Evolutionary conservation across 2,113 vertebrate genomes (phyloP).

Genomic region (Ictalurus furcatus): DNA sequence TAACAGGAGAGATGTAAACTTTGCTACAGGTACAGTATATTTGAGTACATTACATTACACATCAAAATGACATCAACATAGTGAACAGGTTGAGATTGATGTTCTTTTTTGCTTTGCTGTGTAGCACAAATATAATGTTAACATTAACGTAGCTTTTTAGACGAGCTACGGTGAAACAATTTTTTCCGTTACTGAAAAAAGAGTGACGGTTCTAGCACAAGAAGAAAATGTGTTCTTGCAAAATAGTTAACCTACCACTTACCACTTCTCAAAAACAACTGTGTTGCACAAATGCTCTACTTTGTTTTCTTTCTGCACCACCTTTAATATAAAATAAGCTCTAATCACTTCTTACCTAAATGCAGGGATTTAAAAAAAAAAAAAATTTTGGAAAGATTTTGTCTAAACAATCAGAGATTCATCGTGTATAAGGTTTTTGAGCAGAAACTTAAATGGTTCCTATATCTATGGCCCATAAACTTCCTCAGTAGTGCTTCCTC

Average conservation of each 20-base stretch:
- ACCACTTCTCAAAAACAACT: not conserved
- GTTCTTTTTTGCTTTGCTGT: not conserved
- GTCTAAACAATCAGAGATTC: not conserved
- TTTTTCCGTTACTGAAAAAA: not conserved
- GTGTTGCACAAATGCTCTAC: not conserved
- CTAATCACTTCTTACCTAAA: not conserved
- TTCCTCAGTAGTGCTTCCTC: not conserved
- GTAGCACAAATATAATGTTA: not conserved
- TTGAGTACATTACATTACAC: not conserved
- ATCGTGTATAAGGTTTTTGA: not conserved
- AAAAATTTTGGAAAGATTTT: not conserved
- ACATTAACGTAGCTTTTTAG: not conserved
- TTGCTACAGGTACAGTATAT: not conserved
- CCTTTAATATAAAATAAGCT: not conserved
- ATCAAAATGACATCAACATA: no score
- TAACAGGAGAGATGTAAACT: not conserved
- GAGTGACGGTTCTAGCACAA: not conserved
- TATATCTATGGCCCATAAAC: not conserved
- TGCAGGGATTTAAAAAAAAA: no score
- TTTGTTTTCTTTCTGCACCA: not conserved
- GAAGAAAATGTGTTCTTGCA: not conserved
- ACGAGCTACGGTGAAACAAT: not conserved
- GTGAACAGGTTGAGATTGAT: not conserved
- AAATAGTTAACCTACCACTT: not conserved
- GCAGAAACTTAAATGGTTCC: not conserved